These are phyloP conservation scores for Drosophila funebris DNA, from an alignment of 1,140 invertebrate genomes.

Conservation along the genomic window DNA sequence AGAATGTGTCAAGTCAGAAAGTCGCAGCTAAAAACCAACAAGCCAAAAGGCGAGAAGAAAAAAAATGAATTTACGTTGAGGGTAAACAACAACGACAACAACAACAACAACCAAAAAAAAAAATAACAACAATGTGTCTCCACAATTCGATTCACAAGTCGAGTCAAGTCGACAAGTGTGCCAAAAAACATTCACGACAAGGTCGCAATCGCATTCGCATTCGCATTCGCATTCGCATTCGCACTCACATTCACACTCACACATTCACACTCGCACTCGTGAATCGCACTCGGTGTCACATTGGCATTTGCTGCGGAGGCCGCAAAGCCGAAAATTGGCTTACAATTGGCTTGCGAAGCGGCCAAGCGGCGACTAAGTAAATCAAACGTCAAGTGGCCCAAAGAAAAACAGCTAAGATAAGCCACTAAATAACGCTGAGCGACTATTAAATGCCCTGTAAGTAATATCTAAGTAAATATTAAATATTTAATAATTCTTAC, in stretches of 20 bases:
- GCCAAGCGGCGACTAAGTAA: constrained; percentile 56
- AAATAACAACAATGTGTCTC: constrained; percentile 3
- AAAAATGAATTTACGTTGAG: constrained; percentile 33
- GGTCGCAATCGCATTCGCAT: constrained; percentile 39
- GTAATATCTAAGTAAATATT: background rate
- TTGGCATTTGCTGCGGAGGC: constrained; percentile 34
- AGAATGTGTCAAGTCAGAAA: constrained; percentile 62
- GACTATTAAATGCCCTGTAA: background rate
- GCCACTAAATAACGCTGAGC: background rate
- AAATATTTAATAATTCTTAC: too few relatives aligned
- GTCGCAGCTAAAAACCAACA: constrained; percentile 22
- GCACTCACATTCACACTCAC: background rate
- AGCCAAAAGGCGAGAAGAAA: constrained; percentile 39
- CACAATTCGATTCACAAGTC: constrained; percentile 21
- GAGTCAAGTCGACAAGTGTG: constrained; percentile 56
- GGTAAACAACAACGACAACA: constrained; percentile 3
- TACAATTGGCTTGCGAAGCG: constrained; percentile 79
- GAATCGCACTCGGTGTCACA: background rate
- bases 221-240: background rate
- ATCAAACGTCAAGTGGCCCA: constrained; percentile 56
- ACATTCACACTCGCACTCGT: background rate
- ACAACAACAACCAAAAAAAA: constrained; percentile 20
- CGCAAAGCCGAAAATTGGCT: constrained; percentile 69
- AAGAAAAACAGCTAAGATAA: constrained; percentile 27
- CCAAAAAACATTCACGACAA: constrained; percentile 66